These are phyloP conservation scores for Esperia sulphurella DNA, from an alignment of 2,888 invertebrate species.

Conservation along the genomic window DNA sequence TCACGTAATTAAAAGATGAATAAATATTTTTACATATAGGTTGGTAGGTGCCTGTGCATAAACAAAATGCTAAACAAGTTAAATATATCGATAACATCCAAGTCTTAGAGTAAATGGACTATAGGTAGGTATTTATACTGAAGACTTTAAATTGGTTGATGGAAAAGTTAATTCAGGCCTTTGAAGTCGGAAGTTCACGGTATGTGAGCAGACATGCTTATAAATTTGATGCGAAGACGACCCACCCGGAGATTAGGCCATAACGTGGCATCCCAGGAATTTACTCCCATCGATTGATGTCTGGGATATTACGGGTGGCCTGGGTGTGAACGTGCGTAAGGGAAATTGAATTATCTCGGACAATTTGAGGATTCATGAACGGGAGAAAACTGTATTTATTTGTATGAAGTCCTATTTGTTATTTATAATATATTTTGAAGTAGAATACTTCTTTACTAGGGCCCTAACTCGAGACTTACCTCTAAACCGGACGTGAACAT, in stretches of 20 bases:
- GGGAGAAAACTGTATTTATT: no score
- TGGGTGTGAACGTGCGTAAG: neutral
- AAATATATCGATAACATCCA: no score
- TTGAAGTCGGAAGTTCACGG: conserved; percentile 3
- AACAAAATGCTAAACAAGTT: no score
- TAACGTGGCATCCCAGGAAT: neutral
- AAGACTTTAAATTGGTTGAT: neutral
- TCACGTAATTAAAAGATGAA: no score
- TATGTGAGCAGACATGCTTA: conserved; percentile 1
- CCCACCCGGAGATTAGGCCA: neutral
- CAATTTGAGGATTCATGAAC: neutral
- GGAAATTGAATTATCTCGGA: neutral
- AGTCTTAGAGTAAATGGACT: no score
- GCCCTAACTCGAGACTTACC: no score
- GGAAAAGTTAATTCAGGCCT: neutral
- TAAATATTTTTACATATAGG: no score
- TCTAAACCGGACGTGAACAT: no score
- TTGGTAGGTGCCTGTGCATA: no score
- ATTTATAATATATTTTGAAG: no score
- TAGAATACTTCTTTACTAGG: no score
- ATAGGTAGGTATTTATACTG: neutral
- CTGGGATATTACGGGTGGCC: neutral
- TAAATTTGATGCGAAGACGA: neutral
- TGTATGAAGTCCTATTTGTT: no score
- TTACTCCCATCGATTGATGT: neutral